phyloP scores from a whole-genome alignment of 2,888 invertebrate genomes.

The Agriopis aurantiaria region DNA sequence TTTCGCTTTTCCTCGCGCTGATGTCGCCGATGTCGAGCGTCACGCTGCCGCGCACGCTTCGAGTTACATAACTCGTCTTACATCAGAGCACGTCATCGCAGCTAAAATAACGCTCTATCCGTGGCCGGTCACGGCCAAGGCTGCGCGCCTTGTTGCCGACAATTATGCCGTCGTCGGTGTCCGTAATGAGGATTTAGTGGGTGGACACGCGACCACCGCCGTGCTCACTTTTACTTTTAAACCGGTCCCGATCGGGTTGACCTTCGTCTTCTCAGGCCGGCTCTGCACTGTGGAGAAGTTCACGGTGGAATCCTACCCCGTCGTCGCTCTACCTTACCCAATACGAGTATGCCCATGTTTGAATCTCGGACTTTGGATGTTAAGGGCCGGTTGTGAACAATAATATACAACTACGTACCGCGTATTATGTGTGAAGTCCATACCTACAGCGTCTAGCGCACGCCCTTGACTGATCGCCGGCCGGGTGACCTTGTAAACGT shows the following conservation, averaged over 20 bases:
- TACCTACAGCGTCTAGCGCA: conserved; percentile 74
- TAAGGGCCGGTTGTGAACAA: conserved; percentile 56
- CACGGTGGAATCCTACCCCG: conserved; percentile 39
- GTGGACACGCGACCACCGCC: conserved; percentile 76
- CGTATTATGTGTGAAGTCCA: conserved; percentile 47
- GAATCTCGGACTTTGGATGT: conserved; percentile 14
- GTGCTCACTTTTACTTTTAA: conserved; percentile 83
- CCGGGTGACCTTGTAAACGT: conserved; percentile 80
- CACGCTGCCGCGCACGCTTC: conserved; percentile 64
- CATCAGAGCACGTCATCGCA: conserved; percentile 80
- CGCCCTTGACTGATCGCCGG: conserved; percentile 83
- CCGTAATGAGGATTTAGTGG: conserved; percentile 84
- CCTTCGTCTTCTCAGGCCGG: conserved; percentile 64
- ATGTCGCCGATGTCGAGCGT: conserved; percentile 48
- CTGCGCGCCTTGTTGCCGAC: conserved; percentile 76
- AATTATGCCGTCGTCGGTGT: conserved; percentile 74
- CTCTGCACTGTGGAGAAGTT: conserved; percentile 42
- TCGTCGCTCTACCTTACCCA: conserved; percentile 6
- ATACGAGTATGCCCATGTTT: background rate
- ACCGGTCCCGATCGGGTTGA: conserved; percentile 70
- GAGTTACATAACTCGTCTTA: conserved; percentile 78
- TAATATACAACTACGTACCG: conserved; percentile 53
- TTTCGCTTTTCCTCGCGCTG: conserved; percentile 76
- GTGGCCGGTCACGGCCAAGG: conserved; percentile 85
- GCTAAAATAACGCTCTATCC: conserved; percentile 83